Percentiles rank a stretch among this genome's conserved stretches.
phyloP scores from a whole-genome alignment of 2,113 vertebrate species.

The Melierax canorus region DNA sequence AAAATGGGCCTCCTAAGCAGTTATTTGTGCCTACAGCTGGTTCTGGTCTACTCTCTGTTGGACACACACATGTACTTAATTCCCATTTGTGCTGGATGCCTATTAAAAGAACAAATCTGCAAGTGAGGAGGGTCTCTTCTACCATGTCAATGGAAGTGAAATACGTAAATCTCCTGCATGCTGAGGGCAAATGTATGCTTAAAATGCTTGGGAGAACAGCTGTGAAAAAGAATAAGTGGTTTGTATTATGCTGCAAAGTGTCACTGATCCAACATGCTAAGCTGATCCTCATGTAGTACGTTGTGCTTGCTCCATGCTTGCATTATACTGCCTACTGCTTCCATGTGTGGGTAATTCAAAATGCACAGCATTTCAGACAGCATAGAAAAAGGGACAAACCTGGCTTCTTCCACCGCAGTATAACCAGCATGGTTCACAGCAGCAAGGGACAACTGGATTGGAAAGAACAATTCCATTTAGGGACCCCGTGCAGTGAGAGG shows the following conservation, averaged over 20 bases:
- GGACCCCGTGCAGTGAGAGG: neutral
- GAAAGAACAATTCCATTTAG: neutral
- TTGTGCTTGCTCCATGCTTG: neutral
- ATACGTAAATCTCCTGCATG: neutral
- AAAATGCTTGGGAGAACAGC: conserved; percentile 37
- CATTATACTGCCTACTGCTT: neutral
- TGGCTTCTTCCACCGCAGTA: neutral
- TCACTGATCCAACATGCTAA: neutral
- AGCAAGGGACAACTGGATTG: neutral
- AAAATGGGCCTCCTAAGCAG: conserved; percentile 57
- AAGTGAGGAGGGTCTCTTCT: conserved; percentile 35
- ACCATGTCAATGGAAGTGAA: conserved; percentile 5
- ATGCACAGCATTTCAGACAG: neutral
- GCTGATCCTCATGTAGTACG: neutral
- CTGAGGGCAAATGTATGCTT: neutral
- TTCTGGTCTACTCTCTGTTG: conserved; percentile 59
- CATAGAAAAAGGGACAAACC: neutral
- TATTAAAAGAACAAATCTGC: conserved; percentile 49
- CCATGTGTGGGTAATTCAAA: neutral
- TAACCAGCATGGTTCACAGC: neutral
- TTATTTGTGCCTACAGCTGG: conserved; percentile 54
- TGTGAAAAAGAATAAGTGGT: neutral
- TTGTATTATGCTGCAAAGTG: conserved; percentile 8
- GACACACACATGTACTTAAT: conserved; percentile 55
- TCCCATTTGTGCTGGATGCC: conserved; percentile 48